Percentiles rank a stretch among this genome's conserved stretches.
phyloP scores from a whole-genome alignment of 1,140 invertebrate genomes.

The Thaumatotibia leucotreta region DNA sequence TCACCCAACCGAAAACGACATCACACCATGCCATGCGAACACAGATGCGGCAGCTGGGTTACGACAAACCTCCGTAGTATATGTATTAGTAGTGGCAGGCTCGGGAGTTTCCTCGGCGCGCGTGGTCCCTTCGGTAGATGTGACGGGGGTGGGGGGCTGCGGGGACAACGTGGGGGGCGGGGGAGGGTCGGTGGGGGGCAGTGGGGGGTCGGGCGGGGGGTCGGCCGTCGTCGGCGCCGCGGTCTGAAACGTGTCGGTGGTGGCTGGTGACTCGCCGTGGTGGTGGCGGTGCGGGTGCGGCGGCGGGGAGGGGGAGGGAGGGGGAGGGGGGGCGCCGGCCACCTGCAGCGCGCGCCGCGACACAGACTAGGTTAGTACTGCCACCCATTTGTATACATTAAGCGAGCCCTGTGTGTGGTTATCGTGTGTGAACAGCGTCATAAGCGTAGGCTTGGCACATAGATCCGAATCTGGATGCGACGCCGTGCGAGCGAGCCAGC shows the following conservation, averaged over 20 bases:
- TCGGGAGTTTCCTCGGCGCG: slow-evolving; percentile 54
- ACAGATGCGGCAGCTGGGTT: slow-evolving; percentile 47
- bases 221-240: slow-evolving; percentile 38
- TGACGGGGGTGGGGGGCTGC: slow-evolving; percentile 22
- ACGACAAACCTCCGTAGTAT: slow-evolving; percentile 74
- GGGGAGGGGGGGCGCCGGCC: slow-evolving; percentile 31
- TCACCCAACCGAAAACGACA: neutral
- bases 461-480: no score
- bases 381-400: slow-evolving; percentile 32
- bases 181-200: slow-evolving; percentile 16
- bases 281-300: slow-evolving; percentile 66
- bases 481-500: no score
- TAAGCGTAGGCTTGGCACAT: neutral
- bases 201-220: slow-evolving; percentile 11
- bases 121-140: slow-evolving; percentile 43
- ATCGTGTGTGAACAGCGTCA: neutral
- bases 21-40: slow-evolving; percentile 19
- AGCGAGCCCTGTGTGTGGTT: slow-evolving; percentile 32
- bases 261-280: slow-evolving; percentile 50
- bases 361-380: slow-evolving; percentile 66
- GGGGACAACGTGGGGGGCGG: slow-evolving; percentile 14
- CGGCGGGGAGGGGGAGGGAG: slow-evolving; percentile 35
- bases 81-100: slow-evolving; percentile 63
- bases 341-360: slow-evolving; percentile 59
- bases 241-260: slow-evolving; percentile 66